Base-by-base conservation (phyloP, 2,888 invertebrate genomes). In the Pseudococcus longispinus region DNA sequence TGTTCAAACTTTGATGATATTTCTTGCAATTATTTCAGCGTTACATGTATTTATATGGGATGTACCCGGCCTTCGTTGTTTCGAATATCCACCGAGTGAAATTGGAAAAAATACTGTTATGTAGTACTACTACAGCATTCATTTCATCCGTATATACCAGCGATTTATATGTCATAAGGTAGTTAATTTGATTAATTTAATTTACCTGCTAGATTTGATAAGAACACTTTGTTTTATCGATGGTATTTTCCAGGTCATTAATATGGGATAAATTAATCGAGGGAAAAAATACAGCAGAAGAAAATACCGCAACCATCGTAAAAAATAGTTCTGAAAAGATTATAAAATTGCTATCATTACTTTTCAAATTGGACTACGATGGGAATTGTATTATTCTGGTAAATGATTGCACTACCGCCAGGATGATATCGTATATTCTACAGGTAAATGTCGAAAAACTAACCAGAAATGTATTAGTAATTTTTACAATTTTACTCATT, bases 381-480 rank as follows among this genome's bases (percentile, higher is more conserved):
- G 55, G 37, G 2, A 86, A 86, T 32, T 86, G 86, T 23, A 46
- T 86, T 8, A 80, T 86, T 32, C 80, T 86, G 13, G 86, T 86
- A 3, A 80, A 80, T 5, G 80, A 86, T 51, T 29, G 29, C 46
- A 51, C 13, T n/a, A 32, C 80, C 4, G 86, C 86, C 20, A 74
- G 51, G 23, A 80, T 86, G 55, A 29, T 86, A 29, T 20, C 86
- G 9, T 32, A 32, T 6, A 55, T 86, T 80, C n/a, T 86, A 2
- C 77, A 86, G 80, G 86, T 77, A 51, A 44, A 23, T 26, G 18
- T 55, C 13, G 23, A n/a, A 44, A 46, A 46, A 2, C n/a, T n/a
- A n/a, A n/a, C n/a, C n/a, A n/a, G n/a, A n/a, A n/a, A n/a, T n/a
- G n/a, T n/a, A n/a, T n/a, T n/a, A n/a, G n/a, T n/a, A n/a, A n/a